Evolutionary conservation across 1,140 invertebrate genomes (phyloP).

Genomic region (Oncopodura yosiiana): DNA sequence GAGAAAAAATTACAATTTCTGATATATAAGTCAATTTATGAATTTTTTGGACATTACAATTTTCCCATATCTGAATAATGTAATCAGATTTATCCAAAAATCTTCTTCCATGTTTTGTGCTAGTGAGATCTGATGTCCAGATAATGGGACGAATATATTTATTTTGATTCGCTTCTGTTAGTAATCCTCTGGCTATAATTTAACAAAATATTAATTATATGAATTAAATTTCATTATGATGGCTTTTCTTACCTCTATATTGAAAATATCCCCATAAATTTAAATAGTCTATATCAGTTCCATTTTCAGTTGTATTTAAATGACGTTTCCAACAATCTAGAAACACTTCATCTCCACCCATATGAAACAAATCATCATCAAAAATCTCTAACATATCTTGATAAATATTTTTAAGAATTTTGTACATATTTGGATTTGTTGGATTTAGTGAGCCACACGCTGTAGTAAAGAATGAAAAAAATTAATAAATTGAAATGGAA

Average conservation of each 20-base stretch:
- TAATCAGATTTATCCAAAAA: not conserved
- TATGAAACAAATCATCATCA: not conserved
- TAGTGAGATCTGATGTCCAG: not conserved
- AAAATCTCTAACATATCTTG: not conserved
- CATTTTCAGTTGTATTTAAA: not conserved
- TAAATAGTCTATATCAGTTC: not conserved
- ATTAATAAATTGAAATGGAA: not conserved
- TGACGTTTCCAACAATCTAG: not conserved
- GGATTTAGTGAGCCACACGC: no score
- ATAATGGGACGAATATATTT: not conserved
- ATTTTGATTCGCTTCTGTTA: not conserved
- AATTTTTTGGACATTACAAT: not conserved
- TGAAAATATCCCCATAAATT: not conserved
- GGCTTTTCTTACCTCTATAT: not conserved
- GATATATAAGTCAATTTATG: no score
- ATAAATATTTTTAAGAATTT: not conserved
- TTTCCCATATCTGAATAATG: not conserved
- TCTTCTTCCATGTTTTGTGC: not conserved
- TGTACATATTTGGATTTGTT: constrained; percentile 1
- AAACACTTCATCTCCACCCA: not conserved
- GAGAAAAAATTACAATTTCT: no score
- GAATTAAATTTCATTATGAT: not conserved
- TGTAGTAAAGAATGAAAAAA: no score
- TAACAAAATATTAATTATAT: not conserved
- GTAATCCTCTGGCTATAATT: not conserved